phyloP scores from a whole-genome alignment of 2,797 vertebrate genomes.

The Sebastolobus altivelis region DNA sequence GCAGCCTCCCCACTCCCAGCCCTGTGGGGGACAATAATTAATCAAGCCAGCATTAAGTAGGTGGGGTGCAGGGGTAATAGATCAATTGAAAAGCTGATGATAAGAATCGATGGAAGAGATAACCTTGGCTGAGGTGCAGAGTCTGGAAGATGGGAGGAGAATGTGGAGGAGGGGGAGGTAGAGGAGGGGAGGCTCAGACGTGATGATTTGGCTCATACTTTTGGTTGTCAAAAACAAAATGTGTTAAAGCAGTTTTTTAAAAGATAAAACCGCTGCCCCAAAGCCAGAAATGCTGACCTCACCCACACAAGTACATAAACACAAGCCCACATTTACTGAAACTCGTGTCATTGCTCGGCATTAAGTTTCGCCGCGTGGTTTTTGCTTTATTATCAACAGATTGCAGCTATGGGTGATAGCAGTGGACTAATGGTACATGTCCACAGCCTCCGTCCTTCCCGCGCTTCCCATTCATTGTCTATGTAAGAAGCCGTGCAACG shows the following conservation, averaged over 20 bases:
- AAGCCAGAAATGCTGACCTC: conserved; percentile 26
- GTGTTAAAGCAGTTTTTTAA: conserved; percentile 20
- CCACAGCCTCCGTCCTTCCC: background rate
- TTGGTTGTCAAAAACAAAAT: conserved; percentile 52
- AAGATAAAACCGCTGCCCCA: conserved; percentile 37
- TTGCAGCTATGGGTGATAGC: conserved; percentile 11
- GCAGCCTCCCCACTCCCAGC: conserved; percentile 62
- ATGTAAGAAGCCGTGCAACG: background rate
- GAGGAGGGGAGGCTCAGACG: background rate
- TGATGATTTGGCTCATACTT: conserved; percentile 49
- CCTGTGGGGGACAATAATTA: conserved; percentile 80
- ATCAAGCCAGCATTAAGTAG: conserved; percentile 84
- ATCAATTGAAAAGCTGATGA: conserved; percentile 87
- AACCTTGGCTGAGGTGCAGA: conserved; percentile 81
- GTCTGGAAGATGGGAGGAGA: conserved; percentile 65
- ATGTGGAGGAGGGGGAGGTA: conserved; percentile 6
- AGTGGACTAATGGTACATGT: background rate
- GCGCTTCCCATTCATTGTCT: background rate
- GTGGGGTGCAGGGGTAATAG: conserved; percentile 83
- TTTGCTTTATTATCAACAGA: conserved; percentile 22
- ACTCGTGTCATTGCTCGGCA: background rate
- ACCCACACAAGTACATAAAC: conserved; percentile 1
- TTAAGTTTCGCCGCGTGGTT: background rate
- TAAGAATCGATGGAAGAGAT: conserved; percentile 85
- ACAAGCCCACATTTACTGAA: background rate